These are phyloP conservation scores for Asarcornis scutulata DNA, from an alignment of 2,113 vertebrate species.

Conservation along the genomic window DNA sequence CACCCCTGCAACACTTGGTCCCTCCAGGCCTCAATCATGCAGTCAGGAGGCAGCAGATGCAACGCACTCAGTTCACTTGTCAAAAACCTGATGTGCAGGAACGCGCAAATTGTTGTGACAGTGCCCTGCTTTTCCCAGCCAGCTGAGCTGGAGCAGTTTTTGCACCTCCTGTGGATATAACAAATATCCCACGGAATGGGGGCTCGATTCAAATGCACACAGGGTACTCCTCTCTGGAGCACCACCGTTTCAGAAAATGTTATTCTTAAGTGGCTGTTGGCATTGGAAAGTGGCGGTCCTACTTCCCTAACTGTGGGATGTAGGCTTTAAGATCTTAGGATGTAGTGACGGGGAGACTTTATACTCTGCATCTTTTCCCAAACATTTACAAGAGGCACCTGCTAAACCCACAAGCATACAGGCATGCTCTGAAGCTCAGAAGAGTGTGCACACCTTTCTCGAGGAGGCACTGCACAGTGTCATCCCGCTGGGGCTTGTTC, in stretches of 20 bases:
- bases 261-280: not conserved
- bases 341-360: not conserved
- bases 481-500: not conserved
- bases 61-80: not conserved
- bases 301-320: not conserved
- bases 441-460: not conserved
- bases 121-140: not conserved
- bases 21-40: not conserved
- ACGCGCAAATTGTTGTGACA: not conserved
- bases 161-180: not conserved
- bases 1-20: not conserved
- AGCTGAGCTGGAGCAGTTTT: fast-evolving
- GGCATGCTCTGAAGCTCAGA: not conserved
- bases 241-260: not conserved
- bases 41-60: not conserved
- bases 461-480: not conserved
- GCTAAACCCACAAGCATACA: not conserved
- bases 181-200: not conserved
- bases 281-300: not conserved
- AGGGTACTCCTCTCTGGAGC: not conserved
- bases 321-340: not conserved
- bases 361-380: not conserved
- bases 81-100: not conserved
- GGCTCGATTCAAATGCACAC: not conserved
- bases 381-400: not conserved